Evolutionary conservation across 2,113 vertebrate species (phyloP).

Genomic region (Haemorhous mexicanus): DNA sequence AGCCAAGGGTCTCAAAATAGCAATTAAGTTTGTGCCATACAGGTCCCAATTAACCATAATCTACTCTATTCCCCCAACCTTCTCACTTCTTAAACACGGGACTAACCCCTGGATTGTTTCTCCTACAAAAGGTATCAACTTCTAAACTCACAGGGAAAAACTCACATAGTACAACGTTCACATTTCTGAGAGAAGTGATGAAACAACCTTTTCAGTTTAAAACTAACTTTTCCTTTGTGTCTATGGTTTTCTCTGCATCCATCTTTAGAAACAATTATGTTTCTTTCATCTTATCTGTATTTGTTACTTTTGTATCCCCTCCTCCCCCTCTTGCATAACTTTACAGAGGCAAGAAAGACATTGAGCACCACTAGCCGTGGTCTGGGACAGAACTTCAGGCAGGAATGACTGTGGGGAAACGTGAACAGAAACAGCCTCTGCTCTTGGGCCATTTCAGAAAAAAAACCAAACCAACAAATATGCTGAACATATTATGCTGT

Average conservation of each 20-base stretch:
- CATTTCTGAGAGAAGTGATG: not conserved
- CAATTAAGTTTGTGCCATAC: not conserved
- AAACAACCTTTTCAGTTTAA: not conserved
- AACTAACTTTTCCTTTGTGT: not conserved
- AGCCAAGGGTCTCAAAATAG: not conserved
- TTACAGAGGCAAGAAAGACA: not conserved
- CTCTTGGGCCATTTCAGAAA: not conserved
- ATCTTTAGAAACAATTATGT: not conserved
- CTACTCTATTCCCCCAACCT: not conserved
- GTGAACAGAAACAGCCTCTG: not conserved
- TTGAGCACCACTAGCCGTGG: not conserved
- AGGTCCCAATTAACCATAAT: not conserved
- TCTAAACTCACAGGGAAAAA: rapidly evolving
- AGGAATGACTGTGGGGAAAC: not conserved
- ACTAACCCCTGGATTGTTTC: not conserved
- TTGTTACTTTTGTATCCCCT: not conserved
- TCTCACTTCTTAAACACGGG: not conserved
- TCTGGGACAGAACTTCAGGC: not conserved
- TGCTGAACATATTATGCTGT: no score
- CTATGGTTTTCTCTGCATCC: not conserved
- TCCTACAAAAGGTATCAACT: not conserved
- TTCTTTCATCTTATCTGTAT: not conserved
- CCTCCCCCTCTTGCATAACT: not conserved
- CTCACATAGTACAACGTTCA: rapidly evolving
- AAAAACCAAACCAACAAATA: not conserved